phyloP scores from a whole-genome alignment of 2,797 vertebrate species.

The Eutrigla gurnardus region DNA sequence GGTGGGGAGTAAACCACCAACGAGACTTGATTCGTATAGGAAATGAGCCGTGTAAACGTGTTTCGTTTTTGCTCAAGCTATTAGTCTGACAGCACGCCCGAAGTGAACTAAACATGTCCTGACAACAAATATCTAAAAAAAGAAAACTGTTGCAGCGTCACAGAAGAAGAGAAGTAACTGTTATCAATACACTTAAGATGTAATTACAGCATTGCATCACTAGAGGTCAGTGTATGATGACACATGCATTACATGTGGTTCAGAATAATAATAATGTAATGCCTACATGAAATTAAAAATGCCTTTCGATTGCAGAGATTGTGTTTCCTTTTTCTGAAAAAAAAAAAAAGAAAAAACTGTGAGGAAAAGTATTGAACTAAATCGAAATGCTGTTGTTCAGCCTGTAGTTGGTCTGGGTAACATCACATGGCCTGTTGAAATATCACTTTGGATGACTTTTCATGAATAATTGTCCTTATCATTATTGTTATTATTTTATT shows the following conservation, averaged over 20 bases:
- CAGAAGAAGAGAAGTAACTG: neutral
- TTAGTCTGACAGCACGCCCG: neutral
- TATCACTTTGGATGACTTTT: neutral
- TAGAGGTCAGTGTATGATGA: constrained; percentile 49
- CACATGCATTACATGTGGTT: neutral
- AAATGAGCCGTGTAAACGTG: neutral
- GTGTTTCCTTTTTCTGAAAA: no score
- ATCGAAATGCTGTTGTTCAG: neutral
- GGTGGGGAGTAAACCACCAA: neutral
- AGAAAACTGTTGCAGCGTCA: neutral
- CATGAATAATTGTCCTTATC: no score
- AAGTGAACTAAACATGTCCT: neutral
- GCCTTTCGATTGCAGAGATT: no score
- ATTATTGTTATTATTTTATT: neutral
- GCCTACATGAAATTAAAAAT: no score
- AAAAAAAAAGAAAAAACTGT: no score
- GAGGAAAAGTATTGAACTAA: neutral
- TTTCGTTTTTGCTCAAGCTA: neutral
- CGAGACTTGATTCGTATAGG: neutral
- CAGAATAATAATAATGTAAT: no score
- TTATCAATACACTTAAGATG: neutral
- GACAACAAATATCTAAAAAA: neutral
- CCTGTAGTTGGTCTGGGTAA: neutral
- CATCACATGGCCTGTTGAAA: neutral
- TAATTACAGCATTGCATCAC: constrained; percentile 13